Base-by-base conservation (phyloP, 1,140 invertebrate genomes). In the Oreohelix idahoensis region DNA sequence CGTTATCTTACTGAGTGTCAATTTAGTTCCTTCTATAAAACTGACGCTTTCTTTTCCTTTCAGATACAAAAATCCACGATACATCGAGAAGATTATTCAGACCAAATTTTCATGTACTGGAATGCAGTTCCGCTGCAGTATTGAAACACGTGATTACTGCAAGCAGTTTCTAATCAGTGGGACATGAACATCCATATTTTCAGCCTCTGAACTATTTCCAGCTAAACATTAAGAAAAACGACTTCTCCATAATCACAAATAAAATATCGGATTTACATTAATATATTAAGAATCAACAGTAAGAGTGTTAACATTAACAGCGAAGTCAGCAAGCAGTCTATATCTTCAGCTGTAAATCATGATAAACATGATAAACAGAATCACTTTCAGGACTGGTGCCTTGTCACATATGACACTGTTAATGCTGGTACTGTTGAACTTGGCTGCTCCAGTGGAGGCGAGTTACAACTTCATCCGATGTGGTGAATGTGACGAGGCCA, bases 401-500 rank as follows among this genome's bases (percentile, higher is more conserved):
- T 13, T 35, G 29, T 32, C 63, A 2, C n/a, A 5, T 5, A 2
- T 66, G 63, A 35, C 63, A 8, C 5, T 66, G 29, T 8, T 66
- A 32, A n/a, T 17, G 0, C 1, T 29, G 29, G 63, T 66, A 0
- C 32, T 66, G 29, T 66, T 66, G n/a, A n/a, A 32, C 11, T 23
- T 32, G n/a, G 29, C 63, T 29, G 23, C 17, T 58, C 45, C 38
- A 51, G 73, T 29, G 63, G 8, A 11, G 20, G 63, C 63, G 45
- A 38, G 45, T 38, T 49, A 74, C 49, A 49, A 74, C 82, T 49
- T 84, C 51, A 69, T 66, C 49, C 11, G 74, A 15, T 89, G 89
- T 84, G 86, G 73, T 1, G 75, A 85, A 69, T 88, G 87, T 80
- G 85, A 88, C 36, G 74, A 84, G 35, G 51, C 79, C 20, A 85